Percentiles rank a stretch among this genome's conserved stretches.
These are phyloP conservation scores for Enteromius thamalakanensis DNA, from an alignment of 2,797 vertebrate species.

Conservation along the genomic window DNA sequence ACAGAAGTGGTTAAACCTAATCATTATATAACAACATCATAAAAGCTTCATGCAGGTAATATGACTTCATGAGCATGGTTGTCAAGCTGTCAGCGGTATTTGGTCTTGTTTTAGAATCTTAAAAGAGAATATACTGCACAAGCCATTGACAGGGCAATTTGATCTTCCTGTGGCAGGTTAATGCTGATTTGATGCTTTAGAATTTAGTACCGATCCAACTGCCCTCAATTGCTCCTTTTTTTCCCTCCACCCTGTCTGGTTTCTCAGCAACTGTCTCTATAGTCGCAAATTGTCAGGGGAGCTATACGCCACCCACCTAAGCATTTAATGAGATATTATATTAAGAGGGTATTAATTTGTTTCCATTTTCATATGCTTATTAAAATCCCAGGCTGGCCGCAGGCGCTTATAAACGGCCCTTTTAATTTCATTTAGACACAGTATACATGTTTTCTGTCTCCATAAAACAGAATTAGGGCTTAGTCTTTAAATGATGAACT, in stretches of 20 bases:
- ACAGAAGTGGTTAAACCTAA: conserved; percentile 1
- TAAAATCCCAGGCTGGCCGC: conserved; percentile 53
- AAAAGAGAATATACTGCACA: not conserved
- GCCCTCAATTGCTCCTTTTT: not conserved
- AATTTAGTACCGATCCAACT: conserved; percentile 15
- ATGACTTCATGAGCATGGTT: conserved; percentile 33
- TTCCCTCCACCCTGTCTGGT: conserved; percentile 12
- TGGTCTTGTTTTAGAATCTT: conserved; percentile 23
- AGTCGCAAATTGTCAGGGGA: conserved; percentile 35
- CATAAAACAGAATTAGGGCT: conserved; percentile 25
- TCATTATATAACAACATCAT: conserved; percentile 39
- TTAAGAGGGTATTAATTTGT: conserved; percentile 58
- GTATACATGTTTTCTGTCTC: conserved; percentile 43
- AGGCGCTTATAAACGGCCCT: conserved; percentile 45
- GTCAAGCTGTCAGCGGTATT: conserved; percentile 8
- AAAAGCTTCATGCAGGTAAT: conserved; percentile 29
- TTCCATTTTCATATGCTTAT: conserved; percentile 57
- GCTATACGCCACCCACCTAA: conserved; percentile 50
- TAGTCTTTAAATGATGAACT: conserved; percentile 22
- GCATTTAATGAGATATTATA: conserved; percentile 60
- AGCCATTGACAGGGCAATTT: not conserved
- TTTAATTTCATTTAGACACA: conserved; percentile 49
- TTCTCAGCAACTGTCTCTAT: conserved; percentile 22
- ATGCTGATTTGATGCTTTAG: conserved; percentile 42
- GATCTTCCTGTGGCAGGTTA: conserved; percentile 23